Percentiles rank a stretch among this genome's conserved stretches.
Conservation (phyloP, 2,888 invertebrate genomes). For the Furcula furcula region DNA sequence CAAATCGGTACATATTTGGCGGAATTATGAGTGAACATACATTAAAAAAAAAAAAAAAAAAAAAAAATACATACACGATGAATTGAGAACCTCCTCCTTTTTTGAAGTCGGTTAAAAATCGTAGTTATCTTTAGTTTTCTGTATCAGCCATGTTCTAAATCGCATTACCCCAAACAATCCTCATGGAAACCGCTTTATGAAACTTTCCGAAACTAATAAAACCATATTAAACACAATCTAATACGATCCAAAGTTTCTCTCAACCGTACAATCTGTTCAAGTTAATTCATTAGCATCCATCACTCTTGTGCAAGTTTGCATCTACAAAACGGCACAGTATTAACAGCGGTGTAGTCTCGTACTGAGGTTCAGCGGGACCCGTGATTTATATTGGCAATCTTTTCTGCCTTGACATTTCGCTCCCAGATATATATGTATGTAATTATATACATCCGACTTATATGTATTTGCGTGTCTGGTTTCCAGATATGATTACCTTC, state of each 20-base stretch:
- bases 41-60: too few relatives aligned
- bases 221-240: conserved; percentile 10
- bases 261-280: conserved; percentile 13
- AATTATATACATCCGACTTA: neutral
- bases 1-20: too few relatives aligned
- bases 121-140: too few relatives aligned
- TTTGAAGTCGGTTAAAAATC: too few relatives aligned
- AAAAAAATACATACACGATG: too few relatives aligned
- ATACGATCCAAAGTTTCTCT: conserved; percentile 20
- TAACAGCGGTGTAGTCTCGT: conserved; percentile 6
- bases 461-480: neutral
- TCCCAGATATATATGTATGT: neutral
- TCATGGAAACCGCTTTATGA: too few relatives aligned
- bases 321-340: conserved; percentile 8
- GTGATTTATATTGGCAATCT: conserved; percentile 1
- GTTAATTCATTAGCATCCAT: conserved; percentile 27
- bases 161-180: too few relatives aligned
- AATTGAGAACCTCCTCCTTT: too few relatives aligned
- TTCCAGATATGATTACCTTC: neutral
- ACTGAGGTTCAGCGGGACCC: neutral
- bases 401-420: neutral
- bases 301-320: conserved; percentile 3
- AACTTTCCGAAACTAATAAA: neutral
- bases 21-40: too few relatives aligned
- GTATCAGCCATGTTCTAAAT: too few relatives aligned